Evolutionary conservation across 2,797 vertebrate genomes (phyloP), one percentile per base, ranked within the genome.

Genomic region (Centropyge bicolor): DNA sequence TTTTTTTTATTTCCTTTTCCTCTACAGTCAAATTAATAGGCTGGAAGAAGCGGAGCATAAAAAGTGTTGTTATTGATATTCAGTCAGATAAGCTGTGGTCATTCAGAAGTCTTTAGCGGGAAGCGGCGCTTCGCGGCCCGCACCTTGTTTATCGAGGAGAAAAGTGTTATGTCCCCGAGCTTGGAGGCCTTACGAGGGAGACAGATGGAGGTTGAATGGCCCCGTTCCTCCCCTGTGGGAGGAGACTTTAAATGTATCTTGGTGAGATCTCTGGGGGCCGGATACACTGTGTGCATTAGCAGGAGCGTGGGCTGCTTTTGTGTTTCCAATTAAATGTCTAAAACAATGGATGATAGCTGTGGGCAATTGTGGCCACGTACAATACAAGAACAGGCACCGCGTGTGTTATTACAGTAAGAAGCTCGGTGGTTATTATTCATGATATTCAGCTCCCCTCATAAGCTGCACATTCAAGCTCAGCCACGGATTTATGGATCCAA

Each of bases 281-380:
- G 55, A 80, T 74, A 63, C 69, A 63, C 71, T 82, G 78, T 88
- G 80, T 88, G 81, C 84, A 81, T 92, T 90, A 87, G 87, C 87
- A 54, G 74, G 74, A 81, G 86, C 74, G 86, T 92, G 89, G 87
- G 87, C 80, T 49, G 86, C 84, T 85, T 91, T 85, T 92, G 84
- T 92, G 81, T 90, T 90, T 92, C 90, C 91, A 93, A 91, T 95
- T 92, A 91, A 93, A 91, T 57, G 83, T 90, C 82, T 85, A 40
- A 93, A 93, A 91, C 90, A 88, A 92, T 80, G 86, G 88, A 89
- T 90, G 82, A 86, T 86, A 72, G 85, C 86, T 88, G 77, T 66
- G 82, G 89, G 87, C 84, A 57, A 80, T 77, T 72, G 82, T 73
- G 57, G 56, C 66, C 1, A 56, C n/a, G 22, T 8, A 74, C 79